phyloP scores from a whole-genome alignment of 2,113 vertebrate genomes.

The Hippolais icterina region DNA sequence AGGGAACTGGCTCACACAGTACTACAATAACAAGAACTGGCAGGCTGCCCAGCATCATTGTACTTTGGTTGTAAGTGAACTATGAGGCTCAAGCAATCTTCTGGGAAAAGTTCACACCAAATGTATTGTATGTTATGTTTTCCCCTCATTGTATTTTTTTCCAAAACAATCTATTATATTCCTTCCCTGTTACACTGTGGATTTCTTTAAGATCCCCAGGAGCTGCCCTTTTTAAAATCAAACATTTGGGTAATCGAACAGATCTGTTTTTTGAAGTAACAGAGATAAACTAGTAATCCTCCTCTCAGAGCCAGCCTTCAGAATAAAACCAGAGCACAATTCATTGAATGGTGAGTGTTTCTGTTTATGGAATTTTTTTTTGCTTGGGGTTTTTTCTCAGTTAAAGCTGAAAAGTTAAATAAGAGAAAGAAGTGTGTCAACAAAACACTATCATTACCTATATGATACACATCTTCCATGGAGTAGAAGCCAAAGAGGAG shows the following conservation, averaged over 20 bases:
- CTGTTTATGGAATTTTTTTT: background rate
- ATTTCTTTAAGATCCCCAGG: background rate
- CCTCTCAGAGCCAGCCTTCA: background rate
- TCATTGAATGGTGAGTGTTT: background rate
- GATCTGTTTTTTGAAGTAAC: constrained; percentile 26
- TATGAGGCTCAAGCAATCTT: constrained; percentile 16
- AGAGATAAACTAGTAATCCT: constrained; percentile 15
- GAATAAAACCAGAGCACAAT: background rate
- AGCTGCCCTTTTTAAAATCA: background rate
- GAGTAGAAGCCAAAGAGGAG: background rate
- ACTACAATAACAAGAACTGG: constrained; percentile 41
- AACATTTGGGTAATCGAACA: background rate
- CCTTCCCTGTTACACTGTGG: background rate
- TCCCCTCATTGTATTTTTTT: background rate
- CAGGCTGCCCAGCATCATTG: background rate
- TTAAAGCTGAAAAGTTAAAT: background rate
- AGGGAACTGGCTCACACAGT: constrained; percentile 1
- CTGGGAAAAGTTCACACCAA: constrained; percentile 43
- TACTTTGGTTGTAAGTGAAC: constrained; percentile 5
- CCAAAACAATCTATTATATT: background rate
- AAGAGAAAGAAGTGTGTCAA: background rate
- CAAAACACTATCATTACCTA: background rate
- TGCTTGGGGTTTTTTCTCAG: background rate
- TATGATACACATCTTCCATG: background rate
- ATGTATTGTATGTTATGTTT: background rate